Evolutionary conservation across 2,888 invertebrate species (phyloP).

Genomic region (Microplitis manilae): DNA sequence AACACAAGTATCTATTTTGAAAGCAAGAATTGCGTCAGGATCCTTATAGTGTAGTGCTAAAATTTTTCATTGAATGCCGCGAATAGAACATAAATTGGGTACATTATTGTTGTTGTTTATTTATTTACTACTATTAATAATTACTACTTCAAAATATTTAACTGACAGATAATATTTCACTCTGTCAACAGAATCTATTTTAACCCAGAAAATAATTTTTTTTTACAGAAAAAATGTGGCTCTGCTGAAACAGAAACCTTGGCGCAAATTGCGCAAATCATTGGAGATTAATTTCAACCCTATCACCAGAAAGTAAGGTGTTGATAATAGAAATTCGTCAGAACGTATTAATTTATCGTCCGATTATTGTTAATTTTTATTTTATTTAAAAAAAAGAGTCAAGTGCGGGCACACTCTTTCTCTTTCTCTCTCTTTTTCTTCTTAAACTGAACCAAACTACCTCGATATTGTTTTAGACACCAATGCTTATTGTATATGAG

Average conservation of each 20-base stretch:
- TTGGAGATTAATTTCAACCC: slow-evolving; percentile 56
- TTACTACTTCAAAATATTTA: background rate
- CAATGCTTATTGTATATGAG: background rate
- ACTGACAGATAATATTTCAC: too few relatives aligned
- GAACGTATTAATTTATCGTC: slow-evolving; percentile 8
- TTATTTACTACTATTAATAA: slow-evolving; percentile 6
- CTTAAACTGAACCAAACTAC: slow-evolving; percentile 30
- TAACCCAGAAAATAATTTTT: slow-evolving; percentile 11
- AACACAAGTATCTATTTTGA: slow-evolving; percentile 59
- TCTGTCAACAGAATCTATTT: too few relatives aligned
- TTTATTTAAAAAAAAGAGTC: background rate
- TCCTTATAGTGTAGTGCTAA: slow-evolving; percentile 37
- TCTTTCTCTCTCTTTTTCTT: slow-evolving; percentile 35
- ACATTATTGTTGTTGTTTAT: background rate
- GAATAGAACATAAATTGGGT: slow-evolving; percentile 55
- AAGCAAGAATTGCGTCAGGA: slow-evolving; percentile 55
- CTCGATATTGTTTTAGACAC: slow-evolving; percentile 15
- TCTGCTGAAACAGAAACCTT: slow-evolving; percentile 65
- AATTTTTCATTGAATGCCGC: slow-evolving; percentile 59
- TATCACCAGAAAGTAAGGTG: slow-evolving; percentile 67
- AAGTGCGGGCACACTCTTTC: slow-evolving; percentile 22
- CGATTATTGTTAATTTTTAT: slow-evolving; percentile 22
- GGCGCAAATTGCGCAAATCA: slow-evolving; percentile 62
- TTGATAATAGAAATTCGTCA: slow-evolving; percentile 49
- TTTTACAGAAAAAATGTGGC: slow-evolving; percentile 65